Conservation (phyloP, 2,797 vertebrate genomes). For the Myioborus melanocephalus region DNA sequence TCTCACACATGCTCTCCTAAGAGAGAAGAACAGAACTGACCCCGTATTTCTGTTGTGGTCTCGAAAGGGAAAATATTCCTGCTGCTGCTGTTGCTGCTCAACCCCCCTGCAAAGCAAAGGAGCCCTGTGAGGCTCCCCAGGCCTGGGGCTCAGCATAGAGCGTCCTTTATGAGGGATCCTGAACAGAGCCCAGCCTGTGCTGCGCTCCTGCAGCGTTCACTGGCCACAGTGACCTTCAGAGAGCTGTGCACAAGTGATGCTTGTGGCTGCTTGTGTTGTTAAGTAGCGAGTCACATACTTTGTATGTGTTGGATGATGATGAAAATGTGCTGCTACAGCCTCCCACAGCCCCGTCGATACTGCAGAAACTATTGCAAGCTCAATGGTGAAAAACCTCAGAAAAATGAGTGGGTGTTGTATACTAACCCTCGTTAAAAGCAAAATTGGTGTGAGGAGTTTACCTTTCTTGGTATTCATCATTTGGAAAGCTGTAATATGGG, state of each 20-base stretch:
- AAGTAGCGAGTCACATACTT: background rate
- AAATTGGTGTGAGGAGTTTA: background rate
- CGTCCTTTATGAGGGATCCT: background rate
- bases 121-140: background rate
- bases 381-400: background rate
- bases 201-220: accelerated
- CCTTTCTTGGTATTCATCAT: background rate
- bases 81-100: background rate
- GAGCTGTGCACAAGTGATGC: background rate
- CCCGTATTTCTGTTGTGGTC: background rate
- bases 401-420: background rate
- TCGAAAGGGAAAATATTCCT: background rate
- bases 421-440: background rate
- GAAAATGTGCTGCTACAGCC: background rate
- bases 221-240: background rate
- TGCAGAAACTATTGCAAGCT: background rate
- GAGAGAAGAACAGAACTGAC: background rate
- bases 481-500: background rate
- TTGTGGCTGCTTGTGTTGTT: background rate
- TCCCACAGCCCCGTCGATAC: background rate
- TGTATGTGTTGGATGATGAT: background rate
- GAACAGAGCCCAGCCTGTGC: slow-evolving; percentile 49
- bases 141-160: background rate
- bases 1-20: background rate
- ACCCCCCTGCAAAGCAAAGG: background rate